A percentile compares a stretch with the other conserved stretches of the same genome.
Evolutionary conservation across 2,888 invertebrate genomes (phyloP).

Genomic region (Caenorhabditis wallacei): DNA sequence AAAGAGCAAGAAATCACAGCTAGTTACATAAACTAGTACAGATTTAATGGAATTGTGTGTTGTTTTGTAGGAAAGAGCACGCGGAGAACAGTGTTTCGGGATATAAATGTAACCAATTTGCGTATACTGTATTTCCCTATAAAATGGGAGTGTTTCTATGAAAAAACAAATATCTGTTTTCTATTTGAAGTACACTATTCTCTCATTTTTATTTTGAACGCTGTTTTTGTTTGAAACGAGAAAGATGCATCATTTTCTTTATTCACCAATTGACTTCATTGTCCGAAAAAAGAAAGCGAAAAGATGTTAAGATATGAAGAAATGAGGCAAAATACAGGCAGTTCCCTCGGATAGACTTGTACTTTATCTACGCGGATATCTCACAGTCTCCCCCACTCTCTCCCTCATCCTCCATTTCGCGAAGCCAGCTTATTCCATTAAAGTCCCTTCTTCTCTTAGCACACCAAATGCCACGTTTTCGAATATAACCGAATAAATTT

Average conservation of each 20-base stretch:
- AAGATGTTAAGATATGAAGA: conserved; percentile 55
- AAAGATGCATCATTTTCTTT: conserved; percentile 17
- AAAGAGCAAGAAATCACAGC: conserved; percentile 13
- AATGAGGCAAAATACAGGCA: conserved; percentile 59
- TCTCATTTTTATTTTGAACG: conserved; percentile 6
- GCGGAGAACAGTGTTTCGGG: not conserved
- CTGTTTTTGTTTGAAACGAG: conserved; percentile 30
- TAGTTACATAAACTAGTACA: conserved; percentile 6
- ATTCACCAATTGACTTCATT: conserved; percentile 31
- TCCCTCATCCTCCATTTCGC: conserved; percentile 7
- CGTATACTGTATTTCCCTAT: not conserved
- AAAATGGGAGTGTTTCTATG: too few relatives aligned
- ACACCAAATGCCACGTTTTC: conserved; percentile 45
- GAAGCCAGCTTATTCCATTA: conserved; percentile 33
- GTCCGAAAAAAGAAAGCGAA: conserved; percentile 34
- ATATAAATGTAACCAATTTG: not conserved
- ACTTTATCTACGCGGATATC: conserved; percentile 61
- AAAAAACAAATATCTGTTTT: not conserved
- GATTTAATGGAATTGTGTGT: not conserved
- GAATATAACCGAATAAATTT: conserved; percentile 41
- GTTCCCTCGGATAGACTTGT: conserved; percentile 35
- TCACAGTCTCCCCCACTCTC: not conserved
- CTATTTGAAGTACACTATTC: not conserved
- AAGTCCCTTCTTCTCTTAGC: not conserved
- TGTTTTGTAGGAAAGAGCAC: not conserved